Evolutionary conservation across 2,113 vertebrate species (phyloP).

Genomic region (Ramphastos sulfuratus): DNA sequence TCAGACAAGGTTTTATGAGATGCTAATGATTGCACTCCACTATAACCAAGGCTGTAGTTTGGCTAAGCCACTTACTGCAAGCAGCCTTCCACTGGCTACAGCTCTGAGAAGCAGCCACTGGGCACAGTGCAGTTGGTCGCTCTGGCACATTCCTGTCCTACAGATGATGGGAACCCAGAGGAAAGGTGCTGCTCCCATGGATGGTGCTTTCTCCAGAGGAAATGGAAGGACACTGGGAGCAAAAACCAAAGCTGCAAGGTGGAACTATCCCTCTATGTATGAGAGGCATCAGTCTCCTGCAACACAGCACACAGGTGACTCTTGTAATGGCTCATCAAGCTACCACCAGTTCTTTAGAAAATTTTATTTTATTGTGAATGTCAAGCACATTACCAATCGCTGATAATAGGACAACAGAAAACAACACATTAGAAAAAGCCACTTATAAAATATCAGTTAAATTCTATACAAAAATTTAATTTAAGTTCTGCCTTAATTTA

Average conservation of each 20-base stretch:
- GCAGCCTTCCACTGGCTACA: accelerated
- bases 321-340: background rate
- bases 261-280: background rate
- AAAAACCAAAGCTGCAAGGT: background rate
- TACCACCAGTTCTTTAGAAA: slow-evolving; percentile 37
- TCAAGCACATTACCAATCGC: slow-evolving; percentile 64
- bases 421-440: slow-evolving; percentile 38
- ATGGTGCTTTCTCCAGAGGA: background rate
- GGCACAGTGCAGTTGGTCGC: background rate
- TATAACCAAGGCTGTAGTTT: background rate
- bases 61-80: background rate
- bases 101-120: background rate
- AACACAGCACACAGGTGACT: background rate
- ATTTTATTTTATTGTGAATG: slow-evolving; percentile 76
- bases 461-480: slow-evolving; percentile 41
- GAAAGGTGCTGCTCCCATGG: background rate
- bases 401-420: slow-evolving; percentile 50
- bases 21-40: background rate
- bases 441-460: slow-evolving; percentile 10
- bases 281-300: background rate
- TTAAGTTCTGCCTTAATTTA: slow-evolving; percentile 54
- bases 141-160: background rate
- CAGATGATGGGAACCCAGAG: accelerated
- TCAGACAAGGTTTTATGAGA: background rate
- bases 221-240: background rate